phyloP scores from a whole-genome alignment of 2,113 vertebrate species.

The Aythya baeri region DNA sequence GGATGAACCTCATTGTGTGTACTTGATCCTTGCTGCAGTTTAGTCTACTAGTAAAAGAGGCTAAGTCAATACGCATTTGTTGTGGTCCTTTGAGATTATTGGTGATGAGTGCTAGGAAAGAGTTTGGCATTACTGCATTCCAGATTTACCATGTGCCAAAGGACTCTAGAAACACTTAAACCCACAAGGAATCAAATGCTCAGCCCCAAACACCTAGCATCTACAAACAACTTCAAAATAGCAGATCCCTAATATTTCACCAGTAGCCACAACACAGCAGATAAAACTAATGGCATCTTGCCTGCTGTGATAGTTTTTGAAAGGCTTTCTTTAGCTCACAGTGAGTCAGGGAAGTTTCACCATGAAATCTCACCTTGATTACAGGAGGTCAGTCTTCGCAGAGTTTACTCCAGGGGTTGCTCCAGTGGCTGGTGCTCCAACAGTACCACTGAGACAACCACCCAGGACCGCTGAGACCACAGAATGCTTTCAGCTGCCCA shows the following conservation, averaged over 20 bases:
- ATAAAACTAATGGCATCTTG: not conserved
- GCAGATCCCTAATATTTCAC: not conserved
- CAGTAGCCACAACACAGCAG: not conserved
- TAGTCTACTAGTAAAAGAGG: not conserved
- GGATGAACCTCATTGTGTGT: rapidly evolving
- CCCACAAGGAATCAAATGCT: not conserved
- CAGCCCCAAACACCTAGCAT: not conserved
- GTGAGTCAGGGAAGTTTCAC: slow-evolving; percentile 4
- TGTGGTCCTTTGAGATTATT: not conserved
- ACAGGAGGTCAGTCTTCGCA: not conserved
- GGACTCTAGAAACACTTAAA: slow-evolving; percentile 3
- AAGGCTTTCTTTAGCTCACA: not conserved
- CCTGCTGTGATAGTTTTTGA: not conserved
- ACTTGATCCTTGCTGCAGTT: not conserved
- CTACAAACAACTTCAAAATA: not conserved
- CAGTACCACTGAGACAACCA: not conserved
- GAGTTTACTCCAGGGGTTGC: not conserved
- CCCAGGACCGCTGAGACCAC: not conserved
- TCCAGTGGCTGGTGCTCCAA: not conserved
- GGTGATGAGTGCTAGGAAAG: not conserved
- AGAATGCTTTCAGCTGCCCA: not conserved
- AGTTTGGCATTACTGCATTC: not conserved
- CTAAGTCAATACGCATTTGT: not conserved
- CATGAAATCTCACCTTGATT: not conserved
- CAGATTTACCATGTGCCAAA: not conserved